Evolutionary conservation across 2,888 invertebrate species (phyloP), one percentile per base, ranked within the genome.

Genomic region (Macrosoma leucophasiata): DNA sequence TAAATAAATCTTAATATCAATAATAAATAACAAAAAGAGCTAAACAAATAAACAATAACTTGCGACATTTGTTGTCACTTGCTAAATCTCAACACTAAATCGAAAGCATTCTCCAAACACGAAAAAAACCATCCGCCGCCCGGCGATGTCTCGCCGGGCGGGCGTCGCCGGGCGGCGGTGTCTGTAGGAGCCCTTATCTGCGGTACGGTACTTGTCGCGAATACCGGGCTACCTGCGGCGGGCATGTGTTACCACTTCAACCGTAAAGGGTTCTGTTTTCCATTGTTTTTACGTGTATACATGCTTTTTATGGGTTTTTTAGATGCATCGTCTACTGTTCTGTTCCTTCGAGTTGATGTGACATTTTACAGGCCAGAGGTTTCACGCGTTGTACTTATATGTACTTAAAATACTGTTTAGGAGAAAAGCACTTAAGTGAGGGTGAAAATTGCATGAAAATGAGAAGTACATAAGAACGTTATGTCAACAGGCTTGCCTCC

Each of bases 201-300:
- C n/a, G n/a, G n/a, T n/a, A 40, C 29, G 35, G 53, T 55, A 71
- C 70, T 74, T 68, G 69, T 67, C 58, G 57, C 52, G 55, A 62
- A 61, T 50, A 62, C 54, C 41, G 39, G n/a, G 69, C 68, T 75
- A 76, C 72, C 67, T 69, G 74, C 64, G 52, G 55, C 36, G 52
- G 53, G 61, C 62, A 34, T 12, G 33, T 34, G 39, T 26, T 31
- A 43, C 60, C 66, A 68, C 71, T 72, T 62, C 58, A 68, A 49
- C 52, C 58, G 49, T 45, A 67, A 66, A 66, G 67, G 73, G 72
- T 67, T 58, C 52, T 56, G 50, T 45, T 49, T 46, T 45, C 45
- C 49, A 63, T 67, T 64, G 58, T 61, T 58, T 39, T 41, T 33
- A 36, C 41, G 37, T 22, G 38, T 34, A 60, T 43, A 44, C 32